Conservation (phyloP, 2,888 invertebrate species). For the Meiosimyza decipiens region DNA sequence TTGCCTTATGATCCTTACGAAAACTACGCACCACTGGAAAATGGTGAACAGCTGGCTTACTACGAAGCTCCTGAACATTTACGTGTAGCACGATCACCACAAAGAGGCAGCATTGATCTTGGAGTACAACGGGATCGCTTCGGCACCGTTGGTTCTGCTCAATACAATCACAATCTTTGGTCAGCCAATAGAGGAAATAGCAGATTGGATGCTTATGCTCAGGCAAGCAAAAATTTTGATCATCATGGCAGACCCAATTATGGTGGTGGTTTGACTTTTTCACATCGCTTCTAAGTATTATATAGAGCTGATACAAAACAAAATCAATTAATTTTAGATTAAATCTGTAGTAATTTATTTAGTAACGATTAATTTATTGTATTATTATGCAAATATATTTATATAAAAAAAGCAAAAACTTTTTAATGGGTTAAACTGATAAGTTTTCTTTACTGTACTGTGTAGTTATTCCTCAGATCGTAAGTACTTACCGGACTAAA, state of each 20-base stretch:
- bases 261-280: conserved; percentile 41
- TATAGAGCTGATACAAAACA: conserved; percentile 37
- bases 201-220: conserved; percentile 53
- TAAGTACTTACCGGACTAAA: no score
- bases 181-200: conserved; percentile 51
- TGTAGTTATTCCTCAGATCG: no score
- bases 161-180: conserved; percentile 54
- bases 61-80: conserved; percentile 5
- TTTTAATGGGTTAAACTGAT: no score
- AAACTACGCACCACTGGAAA: conserved; percentile 66
- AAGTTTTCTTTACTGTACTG: no score
- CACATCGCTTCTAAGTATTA: no score
- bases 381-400: background rate
- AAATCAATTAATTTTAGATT: conserved; percentile 43
- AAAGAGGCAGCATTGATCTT: conserved; percentile 45
- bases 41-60: conserved; percentile 73
- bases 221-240: conserved; percentile 50
- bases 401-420: no score
- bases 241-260: conserved; percentile 47
- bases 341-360: no score
- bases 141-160: conserved; percentile 47
- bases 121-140: conserved; percentile 44
- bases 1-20: no score
- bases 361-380: no score
- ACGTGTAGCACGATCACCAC: conserved; percentile 45